phyloP scores from a whole-genome alignment of 1,140 invertebrate species.

The Drosophila lowei region DNA sequence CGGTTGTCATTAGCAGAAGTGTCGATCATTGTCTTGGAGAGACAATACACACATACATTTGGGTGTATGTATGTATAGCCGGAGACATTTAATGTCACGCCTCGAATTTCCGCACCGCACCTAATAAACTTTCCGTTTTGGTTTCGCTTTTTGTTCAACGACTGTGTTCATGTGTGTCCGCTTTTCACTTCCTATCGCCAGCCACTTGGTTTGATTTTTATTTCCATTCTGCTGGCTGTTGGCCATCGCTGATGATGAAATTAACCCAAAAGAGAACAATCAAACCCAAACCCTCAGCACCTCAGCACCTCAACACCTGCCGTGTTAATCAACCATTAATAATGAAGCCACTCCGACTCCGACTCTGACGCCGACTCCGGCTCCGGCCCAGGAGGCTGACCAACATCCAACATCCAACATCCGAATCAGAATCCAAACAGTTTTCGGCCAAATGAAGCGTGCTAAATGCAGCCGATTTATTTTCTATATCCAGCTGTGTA shows the following conservation, averaged over 20 bases:
- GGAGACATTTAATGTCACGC: constrained; percentile 52
- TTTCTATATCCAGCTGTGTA: constrained; percentile 36
- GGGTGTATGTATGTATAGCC: too few relatives aligned
- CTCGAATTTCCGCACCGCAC: constrained; percentile 58
- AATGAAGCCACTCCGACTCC: constrained; percentile 36
- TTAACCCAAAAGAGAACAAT: not conserved
- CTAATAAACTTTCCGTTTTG: constrained; percentile 47
- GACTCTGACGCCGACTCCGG: too few relatives aligned
- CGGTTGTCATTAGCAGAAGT: constrained; percentile 33
- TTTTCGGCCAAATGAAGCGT: constrained; percentile 56
- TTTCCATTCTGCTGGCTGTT: constrained; percentile 3
- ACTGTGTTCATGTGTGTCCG: constrained; percentile 17
- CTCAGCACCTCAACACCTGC: constrained; percentile 52
- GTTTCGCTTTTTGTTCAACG: constrained; percentile 43
- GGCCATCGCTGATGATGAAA: too few relatives aligned
- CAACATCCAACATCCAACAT: not conserved
- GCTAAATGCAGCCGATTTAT: constrained; percentile 62
- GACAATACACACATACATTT: too few relatives aligned
- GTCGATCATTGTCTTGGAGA: constrained; percentile 4
- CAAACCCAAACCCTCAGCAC: constrained; percentile 10
- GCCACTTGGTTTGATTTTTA: constrained; percentile 48
- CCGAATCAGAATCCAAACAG: constrained; percentile 8
- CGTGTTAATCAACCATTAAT: constrained; percentile 74
- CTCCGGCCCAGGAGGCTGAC: not conserved
- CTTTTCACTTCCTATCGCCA: constrained; percentile 69